Evolutionary conservation across 2,888 invertebrate species (phyloP), one percentile per base, ranked within the genome.

Genomic region (Agonopterix alstromeriana): DNA sequence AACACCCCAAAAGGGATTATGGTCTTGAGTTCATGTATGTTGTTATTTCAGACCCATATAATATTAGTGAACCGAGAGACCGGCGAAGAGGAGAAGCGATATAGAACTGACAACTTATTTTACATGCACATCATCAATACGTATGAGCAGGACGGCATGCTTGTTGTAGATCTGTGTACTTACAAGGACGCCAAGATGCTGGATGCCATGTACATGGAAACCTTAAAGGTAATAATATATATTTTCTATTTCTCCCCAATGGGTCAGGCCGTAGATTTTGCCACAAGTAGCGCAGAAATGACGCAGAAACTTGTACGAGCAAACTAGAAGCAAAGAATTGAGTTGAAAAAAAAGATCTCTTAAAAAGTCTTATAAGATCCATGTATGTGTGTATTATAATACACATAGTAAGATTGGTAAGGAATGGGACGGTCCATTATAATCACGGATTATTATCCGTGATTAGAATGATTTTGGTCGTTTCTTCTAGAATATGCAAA

Each of bases 121-220:
- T 97, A 92, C 66, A 82, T 97, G 1, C 97, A 97, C 72, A 93
- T 96, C 42, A 95, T 97, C 58, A 97, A 97, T 80, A 92, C 94
- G 51, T 98, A 93, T 68, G 97, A 96, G 66, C 85, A 91, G 54
- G 63, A 91, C 44, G 90, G 90, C 47, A 89, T 90, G 53, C 77
- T 97, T 9, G 86, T 96, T 0, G 77, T 97, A 1, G 97, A 97
- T 67, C 91, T 97, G 47, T 96, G 96, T 67, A 92, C 93, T 46
- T 97, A 97, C 67, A 92, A 93, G 60, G 94, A 97, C 74, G 92
- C 96, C 0, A 91, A 93, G 53, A 93, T 96, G 90, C 79, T 97
- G 35, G 93, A 97, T 62, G 96, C 95, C 60, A 95, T 97, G 95
- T 96, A 95, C 65, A 82, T 95, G 44, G 93, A 95, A 48, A 92